Base-by-base conservation (phyloP, 2,113 vertebrate species). In the Notothenia rossii region DNA sequence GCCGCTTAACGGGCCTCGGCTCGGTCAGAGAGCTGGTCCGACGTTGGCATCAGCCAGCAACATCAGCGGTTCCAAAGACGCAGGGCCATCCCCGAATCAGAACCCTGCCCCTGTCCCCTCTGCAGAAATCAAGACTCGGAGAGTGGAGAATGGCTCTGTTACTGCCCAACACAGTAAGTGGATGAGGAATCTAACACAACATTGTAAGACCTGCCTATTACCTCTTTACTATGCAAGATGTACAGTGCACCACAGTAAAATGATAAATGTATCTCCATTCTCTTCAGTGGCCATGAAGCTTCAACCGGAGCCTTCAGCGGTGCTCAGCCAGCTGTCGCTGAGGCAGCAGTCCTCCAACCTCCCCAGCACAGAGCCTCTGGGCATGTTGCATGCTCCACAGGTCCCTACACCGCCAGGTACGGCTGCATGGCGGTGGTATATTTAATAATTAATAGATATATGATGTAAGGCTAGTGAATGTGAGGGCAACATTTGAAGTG, bases 271-370 rank as follows among this genome's bases (percentile, higher is more conserved):
- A 53, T 40, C 5, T 56, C 67, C 50, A 68, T 18, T 45, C 62
- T 59, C 45, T 40, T 46, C 70, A 95, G 95, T 94, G 96, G 98
- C 98, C 83, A 96, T 98, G 84, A 98, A 97, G 91, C 94, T 95
- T 82, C 97, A 99, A 76, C 98, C 98, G 56, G 97, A 99, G 65
- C 98, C 98, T 13, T 99, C 98, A 20, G 96, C 96, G 2, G 96
- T 99, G 91, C 95, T 99, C 84, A 97, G 97, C 94, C 98, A 99
- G 82, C 88, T 98, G 80, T 95, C 95, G 56, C 97, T 97, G 82
- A 92, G 96, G 83, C 97, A 98, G 10, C 96, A 96, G 51, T 79
- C 91, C 69, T 74, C 88, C 77, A 85, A 86, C 49, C 86, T 90
- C 33, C 29, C 87, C 78, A 72, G 81, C 50, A 56, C 89, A 58